Conservation (phyloP, 2,113 vertebrate species). For the Passer domesticus region DNA sequence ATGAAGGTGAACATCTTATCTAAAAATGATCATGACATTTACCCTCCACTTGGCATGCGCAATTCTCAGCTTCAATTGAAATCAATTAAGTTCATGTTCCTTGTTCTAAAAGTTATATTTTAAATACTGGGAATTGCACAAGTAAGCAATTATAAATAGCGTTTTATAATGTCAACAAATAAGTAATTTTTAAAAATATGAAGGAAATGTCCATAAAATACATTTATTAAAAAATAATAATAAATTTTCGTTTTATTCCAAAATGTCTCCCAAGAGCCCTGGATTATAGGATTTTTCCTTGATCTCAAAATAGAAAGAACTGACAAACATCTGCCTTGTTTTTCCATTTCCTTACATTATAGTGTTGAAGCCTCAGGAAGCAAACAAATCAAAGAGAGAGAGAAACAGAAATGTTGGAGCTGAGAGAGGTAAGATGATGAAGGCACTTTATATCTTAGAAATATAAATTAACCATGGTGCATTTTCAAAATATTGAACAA, state of each 20-base stretch:
- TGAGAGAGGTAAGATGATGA: neutral
- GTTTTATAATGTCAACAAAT: neutral
- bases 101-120: neutral
- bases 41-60: neutral
- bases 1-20: neutral
- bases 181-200: neutral
- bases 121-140: neutral
- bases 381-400: neutral
- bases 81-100: neutral
- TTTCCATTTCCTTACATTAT: neutral
- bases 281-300: neutral
- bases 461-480: neutral
- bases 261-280: neutral
- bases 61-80: neutral
- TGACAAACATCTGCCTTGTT: neutral
- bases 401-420: neutral
- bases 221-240: neutral
- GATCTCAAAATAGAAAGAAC: neutral
- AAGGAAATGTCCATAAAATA: neutral
- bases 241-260: accelerated
- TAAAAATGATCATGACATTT: neutral
- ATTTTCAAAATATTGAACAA: neutral
- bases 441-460: neutral
- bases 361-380: neutral
- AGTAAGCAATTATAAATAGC: neutral